A percentile compares a stretch with the other conserved stretches of the same genome.
These are phyloP conservation scores for Drosophila setosimentum DNA, from an alignment of 2,888 invertebrate species.

Conservation along the genomic window DNA sequence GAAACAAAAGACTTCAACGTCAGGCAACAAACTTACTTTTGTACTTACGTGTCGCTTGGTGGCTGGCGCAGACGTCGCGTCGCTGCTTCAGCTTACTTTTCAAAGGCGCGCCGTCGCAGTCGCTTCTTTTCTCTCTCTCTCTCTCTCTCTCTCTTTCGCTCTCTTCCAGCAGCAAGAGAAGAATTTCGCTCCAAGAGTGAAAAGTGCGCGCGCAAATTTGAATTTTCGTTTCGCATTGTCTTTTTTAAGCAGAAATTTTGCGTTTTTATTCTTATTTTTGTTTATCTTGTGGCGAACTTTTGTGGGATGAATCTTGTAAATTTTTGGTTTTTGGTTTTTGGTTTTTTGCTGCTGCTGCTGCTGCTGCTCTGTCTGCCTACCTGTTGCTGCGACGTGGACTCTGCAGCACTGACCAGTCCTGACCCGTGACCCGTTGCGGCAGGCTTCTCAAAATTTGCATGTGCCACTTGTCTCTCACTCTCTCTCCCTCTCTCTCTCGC, in stretches of 20 bases:
- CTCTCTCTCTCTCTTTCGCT: conserved; percentile 16
- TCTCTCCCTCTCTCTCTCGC: neutral
- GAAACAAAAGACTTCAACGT: conserved; percentile 62
- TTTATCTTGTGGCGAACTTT: conserved; percentile 10
- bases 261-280: neutral
- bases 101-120: conserved; percentile 53
- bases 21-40: conserved; percentile 49
- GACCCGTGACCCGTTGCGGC: conserved; percentile 43
- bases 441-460: conserved; percentile 31
- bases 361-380: conserved; percentile 15
- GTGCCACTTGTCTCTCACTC: conserved; percentile 4
- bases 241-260: conserved; percentile 27
- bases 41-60: conserved; percentile 41
- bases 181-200: conserved; percentile 11
- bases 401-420: conserved; percentile 48
- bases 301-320: conserved; percentile 1
- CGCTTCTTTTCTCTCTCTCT: conserved; percentile 30
- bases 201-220: conserved; percentile 37
- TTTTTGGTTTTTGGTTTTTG: conserved; percentile 28
- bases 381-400: conserved; percentile 11
- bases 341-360: conserved; percentile 6
- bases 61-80: conserved; percentile 27
- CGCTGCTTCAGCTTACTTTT: conserved; percentile 38
- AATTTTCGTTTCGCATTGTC: conserved; percentile 29
- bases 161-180: conserved; percentile 1